These are phyloP conservation scores for Myrmecobius fasciatus DNA, from an alignment of 2,113 vertebrate genomes.

Conservation along the genomic window DNA sequence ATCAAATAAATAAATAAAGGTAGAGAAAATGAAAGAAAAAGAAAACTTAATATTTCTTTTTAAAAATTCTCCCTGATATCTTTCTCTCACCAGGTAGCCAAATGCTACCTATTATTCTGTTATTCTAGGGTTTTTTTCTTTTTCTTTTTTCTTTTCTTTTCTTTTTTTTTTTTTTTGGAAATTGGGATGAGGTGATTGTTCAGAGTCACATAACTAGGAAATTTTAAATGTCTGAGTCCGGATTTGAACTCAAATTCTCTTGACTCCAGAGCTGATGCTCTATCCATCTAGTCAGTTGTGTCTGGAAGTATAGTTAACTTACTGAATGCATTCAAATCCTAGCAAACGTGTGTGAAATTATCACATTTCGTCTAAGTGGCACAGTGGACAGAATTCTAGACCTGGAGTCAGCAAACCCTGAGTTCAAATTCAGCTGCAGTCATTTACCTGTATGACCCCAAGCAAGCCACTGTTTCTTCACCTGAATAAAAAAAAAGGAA, in stretches of 20 bases:
- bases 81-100: not conserved
- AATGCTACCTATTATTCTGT: not conserved
- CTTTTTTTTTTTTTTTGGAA: too few relatives aligned
- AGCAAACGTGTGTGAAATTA: not conserved
- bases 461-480: too few relatives aligned
- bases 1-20: not conserved
- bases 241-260: too few relatives aligned
- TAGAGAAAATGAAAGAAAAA: not conserved
- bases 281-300: not conserved
- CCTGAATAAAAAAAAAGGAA: too few relatives aligned
- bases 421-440: not conserved
- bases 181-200: too few relatives aligned
- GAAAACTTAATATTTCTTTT: not conserved
- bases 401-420: not conserved
- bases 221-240: too few relatives aligned
- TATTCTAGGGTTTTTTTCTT: too few relatives aligned
- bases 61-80: not conserved
- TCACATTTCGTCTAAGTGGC: too few relatives aligned
- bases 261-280: too few relatives aligned
- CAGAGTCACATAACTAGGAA: too few relatives aligned
- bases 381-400: not conserved
- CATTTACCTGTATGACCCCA: not conserved
- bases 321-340: not conserved
- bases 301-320: not conserved
- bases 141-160: too few relatives aligned